phyloP scores from a whole-genome alignment of 2,797 vertebrate genomes.

The Arnoldichthys spilopterus region DNA sequence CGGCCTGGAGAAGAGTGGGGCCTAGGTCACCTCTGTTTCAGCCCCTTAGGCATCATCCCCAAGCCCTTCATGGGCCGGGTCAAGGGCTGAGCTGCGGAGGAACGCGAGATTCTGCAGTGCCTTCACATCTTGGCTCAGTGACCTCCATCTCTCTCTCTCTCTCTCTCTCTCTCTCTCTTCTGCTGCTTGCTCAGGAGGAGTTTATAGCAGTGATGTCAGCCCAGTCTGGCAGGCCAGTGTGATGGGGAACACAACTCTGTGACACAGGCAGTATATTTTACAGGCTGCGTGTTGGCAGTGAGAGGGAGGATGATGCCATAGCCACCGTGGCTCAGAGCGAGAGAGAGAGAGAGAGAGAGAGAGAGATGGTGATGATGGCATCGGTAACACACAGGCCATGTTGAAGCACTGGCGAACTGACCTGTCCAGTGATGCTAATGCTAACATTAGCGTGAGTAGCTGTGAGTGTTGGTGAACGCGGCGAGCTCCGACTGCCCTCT shows the following conservation, averaged over 20 bases:
- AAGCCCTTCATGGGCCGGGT: not conserved
- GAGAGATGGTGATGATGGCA: too few relatives aligned
- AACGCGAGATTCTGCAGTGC: not conserved
- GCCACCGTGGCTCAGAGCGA: too few relatives aligned
- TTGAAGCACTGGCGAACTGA: too few relatives aligned
- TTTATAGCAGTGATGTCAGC: conserved; percentile 70
- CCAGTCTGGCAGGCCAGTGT: conserved; percentile 57
- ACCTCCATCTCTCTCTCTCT: not conserved
- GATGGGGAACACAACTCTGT: conserved; percentile 47
- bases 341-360: too few relatives aligned
- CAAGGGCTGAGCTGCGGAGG: not conserved
- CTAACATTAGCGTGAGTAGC: too few relatives aligned
- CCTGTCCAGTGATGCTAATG: too few relatives aligned
- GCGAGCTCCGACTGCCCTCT: too few relatives aligned
- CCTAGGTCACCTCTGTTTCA: too few relatives aligned
- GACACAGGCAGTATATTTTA: conserved; percentile 61
- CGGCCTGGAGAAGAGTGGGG: too few relatives aligned
- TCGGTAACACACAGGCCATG: too few relatives aligned
- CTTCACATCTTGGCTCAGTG: not conserved
- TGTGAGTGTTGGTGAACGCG: too few relatives aligned
- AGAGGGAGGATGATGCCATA: not conserved
- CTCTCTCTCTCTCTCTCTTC: conserved; percentile 19
- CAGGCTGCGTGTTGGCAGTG: not conserved
- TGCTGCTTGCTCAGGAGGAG: conserved; percentile 43
- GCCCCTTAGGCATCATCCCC: too few relatives aligned